Evolutionary conservation across 2,797 vertebrate species (phyloP), one percentile per base, ranked within the genome.

Genomic region (Tenualosa ilisha): DNA sequence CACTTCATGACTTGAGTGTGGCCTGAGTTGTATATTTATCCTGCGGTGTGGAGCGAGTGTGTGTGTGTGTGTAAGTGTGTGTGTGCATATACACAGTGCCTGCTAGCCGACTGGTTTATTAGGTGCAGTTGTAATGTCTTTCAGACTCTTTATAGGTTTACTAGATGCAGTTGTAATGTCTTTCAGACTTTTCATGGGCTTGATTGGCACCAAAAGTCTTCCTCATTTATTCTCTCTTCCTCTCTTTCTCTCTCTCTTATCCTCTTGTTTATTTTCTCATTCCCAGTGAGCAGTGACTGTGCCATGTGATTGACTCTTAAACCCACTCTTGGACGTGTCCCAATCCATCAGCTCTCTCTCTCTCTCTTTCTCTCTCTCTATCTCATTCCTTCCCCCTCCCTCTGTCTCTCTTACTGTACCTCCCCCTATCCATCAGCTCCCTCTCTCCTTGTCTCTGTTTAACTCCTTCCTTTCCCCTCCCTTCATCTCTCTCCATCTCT

Each of bases 221-320:
- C 65, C 59, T 31, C 65, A 72, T 84, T 37, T 31, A 22, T 26
- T 37, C 63, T 65, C 11, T 31, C 8, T 11, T 24, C 26, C n/a
- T 63, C n/a, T 0, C 61, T 63, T 20, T n/a, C 8, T 63, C 61
- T 7, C n/a, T 26, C 61, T 63, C 20, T 56, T 12, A 51, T 20
- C 26, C 61, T 9, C 5, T 5, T 26, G 3, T 68, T 31, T 68
- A 68, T 37, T 68, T 68, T 31, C 63, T 68, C 24, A 12, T 37
- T 68, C 24, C 63, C 63, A 68, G 63, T 68, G 59, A 63, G 59
- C 59, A 63, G 59, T 63, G 59, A 11, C n/a, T n/a, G 22, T 63
- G 59, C 22, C 59, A 63, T 63, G 59, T 63, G 59, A 63, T 63
- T 63, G 59, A 63, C 59, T 63, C 59, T 24, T 24, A 63, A 63